Base-by-base conservation (phyloP, 2,797 vertebrate species). In the Sebastes dallii region DNA sequence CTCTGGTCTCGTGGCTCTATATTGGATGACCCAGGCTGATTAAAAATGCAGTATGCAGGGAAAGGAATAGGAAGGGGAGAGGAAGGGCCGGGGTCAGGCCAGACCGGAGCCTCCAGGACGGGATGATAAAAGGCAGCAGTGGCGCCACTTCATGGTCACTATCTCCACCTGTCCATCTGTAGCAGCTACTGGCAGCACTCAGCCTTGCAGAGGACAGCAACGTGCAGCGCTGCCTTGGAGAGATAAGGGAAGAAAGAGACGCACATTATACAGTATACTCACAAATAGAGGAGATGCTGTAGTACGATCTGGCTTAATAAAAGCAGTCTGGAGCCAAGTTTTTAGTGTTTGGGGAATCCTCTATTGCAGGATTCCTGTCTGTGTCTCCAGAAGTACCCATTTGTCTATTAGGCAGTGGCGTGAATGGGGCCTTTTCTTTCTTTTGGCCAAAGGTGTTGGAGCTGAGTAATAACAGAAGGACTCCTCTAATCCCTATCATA, bases 81-180 rank as follows among this genome's bases (percentile, higher is more conserved):
- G 87, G 89, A 91, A 89, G 75, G 87, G 84, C 89, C 88, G 16
- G 93, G 91, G 87, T 95, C 91, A 93, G 92, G 88, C 90, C 91
- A 95, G 91, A 93, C 90, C 92, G 86, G 88, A 94, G 92, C 90
- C 93, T 95, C 86, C 85, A 92, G 88, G 89, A 88, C 82, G 85
- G 66, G 90, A 91, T 94, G 95, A 89, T 94, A 90, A 93, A 96
- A 95, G 93, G 92, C 82, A 83, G 79, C 83, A 2, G 66, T 92
- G 91, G 91, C 73, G 88, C 95, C 94, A 95, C 86, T 92, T 95
- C 91, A 94, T 89, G 91, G 91, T 91, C 93, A 88, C 87, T 95
- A 93, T 95, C 95, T 95, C 94, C 93, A 95, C 94, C 95, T 96
- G 94, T 95, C 94, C 94, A 93, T 96, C 95, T 97, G 92, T 82